Percentiles rank a stretch among this genome's conserved stretches.
These are phyloP conservation scores for Trematocara variabile DNA, from an alignment of 2,113 vertebrate genomes.

Conservation along the genomic window DNA sequence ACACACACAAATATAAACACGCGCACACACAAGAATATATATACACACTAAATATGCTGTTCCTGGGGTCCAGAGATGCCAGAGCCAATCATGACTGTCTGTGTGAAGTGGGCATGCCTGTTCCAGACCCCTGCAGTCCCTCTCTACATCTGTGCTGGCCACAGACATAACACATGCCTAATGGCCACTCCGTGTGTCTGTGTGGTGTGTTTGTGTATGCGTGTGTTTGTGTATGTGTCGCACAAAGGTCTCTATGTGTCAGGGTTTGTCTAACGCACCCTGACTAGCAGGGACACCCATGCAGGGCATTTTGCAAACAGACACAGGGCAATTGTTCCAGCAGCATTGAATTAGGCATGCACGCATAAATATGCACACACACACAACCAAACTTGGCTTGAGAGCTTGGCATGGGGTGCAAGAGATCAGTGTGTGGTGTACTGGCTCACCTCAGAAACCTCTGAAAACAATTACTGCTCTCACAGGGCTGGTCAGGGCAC, in stretches of 20 bases:
- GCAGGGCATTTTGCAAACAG: conserved; percentile 65
- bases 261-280: conserved; percentile 55
- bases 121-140: conserved; percentile 64
- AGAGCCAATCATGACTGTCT: conserved; percentile 62
- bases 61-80: conserved; percentile 54
- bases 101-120: conserved; percentile 63
- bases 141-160: conserved; percentile 56
- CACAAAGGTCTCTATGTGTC: conserved; percentile 48
- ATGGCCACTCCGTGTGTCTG: conserved; percentile 42
- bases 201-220: not conserved
- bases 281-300: conserved; percentile 69
- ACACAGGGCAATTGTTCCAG: conserved; percentile 61
- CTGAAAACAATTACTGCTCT: conserved; percentile 71
- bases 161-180: conserved; percentile 56
- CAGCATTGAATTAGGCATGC: conserved; percentile 56
- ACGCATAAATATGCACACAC: conserved; percentile 41
- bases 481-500: conserved; percentile 56
- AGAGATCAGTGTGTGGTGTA: conserved; percentile 61
- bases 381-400: conserved; percentile 52
- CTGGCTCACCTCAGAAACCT: conserved; percentile 71
- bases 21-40: not conserved
- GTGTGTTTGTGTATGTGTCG: conserved; percentile 24
- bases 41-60: conserved; percentile 29
- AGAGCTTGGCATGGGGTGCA: conserved; percentile 65
- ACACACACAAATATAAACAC: not conserved